phyloP scores from a whole-genome alignment of 2,888 invertebrate species.

The Hofmannophila pseudospretella region DNA sequence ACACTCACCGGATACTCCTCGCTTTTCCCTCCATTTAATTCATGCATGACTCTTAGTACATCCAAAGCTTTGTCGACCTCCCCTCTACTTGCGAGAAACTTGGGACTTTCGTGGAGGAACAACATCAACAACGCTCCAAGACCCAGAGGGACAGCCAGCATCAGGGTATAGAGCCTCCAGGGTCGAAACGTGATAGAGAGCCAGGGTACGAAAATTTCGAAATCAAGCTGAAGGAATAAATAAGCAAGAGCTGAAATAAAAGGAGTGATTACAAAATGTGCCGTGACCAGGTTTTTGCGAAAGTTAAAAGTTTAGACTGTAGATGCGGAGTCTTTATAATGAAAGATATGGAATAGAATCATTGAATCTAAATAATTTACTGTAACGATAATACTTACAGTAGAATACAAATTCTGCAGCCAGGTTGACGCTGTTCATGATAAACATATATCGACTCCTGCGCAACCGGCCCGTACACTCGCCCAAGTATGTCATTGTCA shows the following conservation, averaged over 20 bases:
- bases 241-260: slow-evolving; percentile 74
- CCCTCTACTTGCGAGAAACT: slow-evolving; percentile 81
- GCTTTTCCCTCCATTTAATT: slow-evolving; percentile 34
- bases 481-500: slow-evolving; percentile 69
- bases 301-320: too few relatives aligned
- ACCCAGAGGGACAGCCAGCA: slow-evolving; percentile 37
- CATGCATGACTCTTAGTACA: slow-evolving; percentile 36
- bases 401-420: slow-evolving; percentile 35
- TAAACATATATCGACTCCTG: slow-evolving; percentile 40
- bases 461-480: slow-evolving; percentile 49
- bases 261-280: too few relatives aligned
- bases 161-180: slow-evolving; percentile 83
- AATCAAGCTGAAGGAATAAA: slow-evolving; percentile 77
- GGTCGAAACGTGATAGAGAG: slow-evolving; percentile 76
- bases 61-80: slow-evolving; percentile 72
- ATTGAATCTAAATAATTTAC: too few relatives aligned
- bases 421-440: slow-evolving; percentile 42
- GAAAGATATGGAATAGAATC: too few relatives aligned
- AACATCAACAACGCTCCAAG: slow-evolving; percentile 75
- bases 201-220: slow-evolving; percentile 46
- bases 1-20: slow-evolving; percentile 37
- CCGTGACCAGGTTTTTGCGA: too few relatives aligned
- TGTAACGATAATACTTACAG: slow-evolving; percentile 29
- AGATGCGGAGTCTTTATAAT: too few relatives aligned
- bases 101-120: slow-evolving; percentile 85